These are phyloP conservation scores for Leucania comma DNA, from an alignment of 2,888 invertebrate species.

Conservation along the genomic window DNA sequence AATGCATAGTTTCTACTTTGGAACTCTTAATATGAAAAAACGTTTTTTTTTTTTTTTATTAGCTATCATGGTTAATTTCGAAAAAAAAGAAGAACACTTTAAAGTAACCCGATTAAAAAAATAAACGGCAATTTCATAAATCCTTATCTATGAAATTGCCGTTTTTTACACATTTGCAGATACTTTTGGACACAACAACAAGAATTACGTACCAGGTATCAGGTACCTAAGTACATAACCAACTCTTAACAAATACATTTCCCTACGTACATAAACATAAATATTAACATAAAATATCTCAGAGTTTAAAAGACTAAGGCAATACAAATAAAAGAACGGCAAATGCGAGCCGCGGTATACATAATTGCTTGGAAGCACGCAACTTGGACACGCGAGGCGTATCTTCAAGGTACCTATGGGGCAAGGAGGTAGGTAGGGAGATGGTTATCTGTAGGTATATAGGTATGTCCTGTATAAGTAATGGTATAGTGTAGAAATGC, in stretches of 20 bases:
- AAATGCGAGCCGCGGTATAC: constrained; percentile 25
- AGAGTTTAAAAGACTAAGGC: constrained; percentile 41
- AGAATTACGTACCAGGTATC: constrained; percentile 6
- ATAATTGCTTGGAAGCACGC: constrained; percentile 61
- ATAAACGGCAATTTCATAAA: no score
- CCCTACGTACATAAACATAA: constrained; percentile 65
- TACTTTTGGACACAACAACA: no score
- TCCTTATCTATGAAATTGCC: no score
- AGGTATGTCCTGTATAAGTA: constrained; percentile 4
- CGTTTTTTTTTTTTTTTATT: no score
- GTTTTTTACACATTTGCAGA: no score
- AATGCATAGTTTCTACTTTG: no score
- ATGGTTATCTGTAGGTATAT: constrained; percentile 24
- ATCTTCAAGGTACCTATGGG: constrained; percentile 48
- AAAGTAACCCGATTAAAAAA: no score
- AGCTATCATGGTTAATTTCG: no score
- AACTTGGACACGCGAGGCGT: constrained; percentile 57
- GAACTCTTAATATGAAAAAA: no score
- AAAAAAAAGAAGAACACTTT: no score
- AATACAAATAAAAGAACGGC: constrained; percentile 65
- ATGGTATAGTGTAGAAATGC: not conserved
- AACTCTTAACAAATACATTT: constrained; percentile 23
- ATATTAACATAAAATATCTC: constrained; percentile 66
- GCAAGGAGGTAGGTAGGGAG: constrained; percentile 38
- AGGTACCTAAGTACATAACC: constrained; percentile 20